Conservation (phyloP, 2,888 invertebrate species). For the Dolichopus griseipennis region DNA sequence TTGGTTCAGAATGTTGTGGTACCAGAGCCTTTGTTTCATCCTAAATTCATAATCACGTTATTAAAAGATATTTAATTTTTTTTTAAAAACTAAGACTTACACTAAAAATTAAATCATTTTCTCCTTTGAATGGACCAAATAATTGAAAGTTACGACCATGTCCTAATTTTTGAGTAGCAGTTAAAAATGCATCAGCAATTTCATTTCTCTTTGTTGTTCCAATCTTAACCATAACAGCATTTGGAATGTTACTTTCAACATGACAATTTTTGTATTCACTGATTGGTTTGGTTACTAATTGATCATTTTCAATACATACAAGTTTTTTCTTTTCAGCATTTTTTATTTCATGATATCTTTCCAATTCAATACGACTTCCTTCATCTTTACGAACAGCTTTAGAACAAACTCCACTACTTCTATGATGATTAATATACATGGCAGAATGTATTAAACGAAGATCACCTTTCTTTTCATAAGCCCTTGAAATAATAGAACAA, state of each 20-base stretch:
- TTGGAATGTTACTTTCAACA: constrained; percentile 32
- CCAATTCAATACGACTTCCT: neutral
- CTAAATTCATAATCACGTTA: too few species aligned
- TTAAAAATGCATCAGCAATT: constrained; percentile 30
- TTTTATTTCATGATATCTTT: neutral
- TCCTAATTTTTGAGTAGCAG: constrained; percentile 23
- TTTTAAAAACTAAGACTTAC: constrained; percentile 27
- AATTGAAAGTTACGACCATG: constrained; percentile 38
- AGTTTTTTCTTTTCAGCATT: neutral
- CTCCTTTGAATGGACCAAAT: constrained; percentile 35
- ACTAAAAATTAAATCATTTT: constrained; percentile 35
- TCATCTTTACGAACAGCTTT: neutral
- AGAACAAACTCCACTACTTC: neutral
- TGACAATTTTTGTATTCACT: constrained; percentile 36
- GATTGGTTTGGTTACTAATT: constrained; percentile 26
- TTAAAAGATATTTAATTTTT: too few species aligned
- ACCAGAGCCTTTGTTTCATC: too few species aligned
- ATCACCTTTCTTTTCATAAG: neutral
- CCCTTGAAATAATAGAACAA: too few species aligned
- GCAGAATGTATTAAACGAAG: neutral
- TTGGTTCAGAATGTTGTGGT: too few species aligned
- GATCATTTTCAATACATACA: neutral
- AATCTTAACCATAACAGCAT: constrained; percentile 16
- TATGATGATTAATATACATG: neutral
- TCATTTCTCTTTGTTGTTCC: constrained; percentile 28